phyloP scores from a whole-genome alignment of 2,797 vertebrate species.

The Aulostomus chinensis region DNA sequence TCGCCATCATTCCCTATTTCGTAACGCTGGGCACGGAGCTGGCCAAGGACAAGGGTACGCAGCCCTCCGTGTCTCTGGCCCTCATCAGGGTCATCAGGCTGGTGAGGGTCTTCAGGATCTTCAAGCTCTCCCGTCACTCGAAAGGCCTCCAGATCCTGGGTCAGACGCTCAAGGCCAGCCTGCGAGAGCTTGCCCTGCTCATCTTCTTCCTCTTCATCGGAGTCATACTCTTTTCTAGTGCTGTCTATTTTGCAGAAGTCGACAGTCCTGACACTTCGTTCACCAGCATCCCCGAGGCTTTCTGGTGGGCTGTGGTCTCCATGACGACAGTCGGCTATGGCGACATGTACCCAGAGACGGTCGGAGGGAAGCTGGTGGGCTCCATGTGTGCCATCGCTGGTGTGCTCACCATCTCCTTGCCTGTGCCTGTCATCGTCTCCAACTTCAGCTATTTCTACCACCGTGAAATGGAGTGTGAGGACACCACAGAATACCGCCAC shows the following conservation, averaged over 20 bases:
- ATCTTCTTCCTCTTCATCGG: conserved; percentile 97
- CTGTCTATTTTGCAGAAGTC: conserved; percentile 92
- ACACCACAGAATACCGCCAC: conserved; percentile 80
- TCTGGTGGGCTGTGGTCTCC: conserved; percentile 96
- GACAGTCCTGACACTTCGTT: conserved; percentile 83
- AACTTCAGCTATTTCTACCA: conserved; percentile 98
- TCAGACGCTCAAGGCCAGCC: conserved; percentile 91
- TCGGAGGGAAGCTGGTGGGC: conserved; percentile 91
- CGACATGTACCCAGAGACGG: conserved; percentile 90
- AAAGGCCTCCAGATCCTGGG: conserved; percentile 93
- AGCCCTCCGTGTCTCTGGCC: conserved; percentile 88
- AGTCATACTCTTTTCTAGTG: conserved; percentile 92
- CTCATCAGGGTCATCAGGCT: conserved; percentile 90
- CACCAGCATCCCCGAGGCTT: conserved; percentile 93
- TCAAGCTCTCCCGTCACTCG: conserved; percentile 92
- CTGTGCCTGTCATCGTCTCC: conserved; percentile 93
- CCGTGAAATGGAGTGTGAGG: conserved; percentile 85
- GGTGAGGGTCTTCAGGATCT: conserved; percentile 92
- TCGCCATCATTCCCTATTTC: conserved; percentile 94
- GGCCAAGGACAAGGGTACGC: conserved; percentile 82
- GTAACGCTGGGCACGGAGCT: conserved; percentile 91
- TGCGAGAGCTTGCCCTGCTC: conserved; percentile 90
- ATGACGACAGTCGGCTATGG: conserved; percentile 97
- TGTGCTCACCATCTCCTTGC: conserved; percentile 92
- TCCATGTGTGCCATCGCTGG: conserved; percentile 95